Evolutionary conservation across 2,113 vertebrate genomes (phyloP), one percentile per base, ranked within the genome.

Genomic region (Ciconia boyciana): DNA sequence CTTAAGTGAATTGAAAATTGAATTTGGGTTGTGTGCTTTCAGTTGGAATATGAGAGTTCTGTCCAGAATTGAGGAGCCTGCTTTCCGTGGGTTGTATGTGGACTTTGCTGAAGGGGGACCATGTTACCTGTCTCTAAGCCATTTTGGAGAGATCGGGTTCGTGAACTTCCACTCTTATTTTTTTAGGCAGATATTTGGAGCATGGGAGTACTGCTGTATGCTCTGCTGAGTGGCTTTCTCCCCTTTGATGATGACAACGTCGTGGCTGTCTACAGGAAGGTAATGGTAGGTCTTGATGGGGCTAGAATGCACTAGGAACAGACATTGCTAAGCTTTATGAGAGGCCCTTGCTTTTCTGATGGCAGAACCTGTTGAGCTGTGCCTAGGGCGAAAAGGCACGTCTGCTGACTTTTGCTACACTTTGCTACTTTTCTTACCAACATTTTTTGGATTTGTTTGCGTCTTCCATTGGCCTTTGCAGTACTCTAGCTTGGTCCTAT

Each of bases 141-240:
- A 2, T 32, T 85, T 79, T 34, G 46, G 13, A 18, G 18, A 41
- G 21, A 34, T 39, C 7, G 26, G 6, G 6, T 64, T 51, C 9
- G 13, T 68, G 41, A 90, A 51, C 6, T 49, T 65, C 21, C 39
- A 44, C 19, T 46, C 7, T 32, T 83, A 7, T 54, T 57, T 98
- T 98, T 93, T 55, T 72, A 99, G 99, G 99, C 99, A 43, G 99
- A 99, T 95, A 99, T 99, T 89, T 99, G 99, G 99, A 99, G 99
- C 92, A 99, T 99, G 99, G 99, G 99, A 39, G 98, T 99, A 34
- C 98, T 99, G 89, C 98, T 99, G 54, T 99, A 99, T 49, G 99
- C 99, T 60, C 98, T 99, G 58, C 98, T 99, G 87, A 99, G 99
- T 97, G 99, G 99, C 66, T 99, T 98, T 95, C 98, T 99, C 10